Evolutionary conservation across 2,797 vertebrate species (phyloP).

Genomic region (Melanotaenia trifasciata): DNA sequence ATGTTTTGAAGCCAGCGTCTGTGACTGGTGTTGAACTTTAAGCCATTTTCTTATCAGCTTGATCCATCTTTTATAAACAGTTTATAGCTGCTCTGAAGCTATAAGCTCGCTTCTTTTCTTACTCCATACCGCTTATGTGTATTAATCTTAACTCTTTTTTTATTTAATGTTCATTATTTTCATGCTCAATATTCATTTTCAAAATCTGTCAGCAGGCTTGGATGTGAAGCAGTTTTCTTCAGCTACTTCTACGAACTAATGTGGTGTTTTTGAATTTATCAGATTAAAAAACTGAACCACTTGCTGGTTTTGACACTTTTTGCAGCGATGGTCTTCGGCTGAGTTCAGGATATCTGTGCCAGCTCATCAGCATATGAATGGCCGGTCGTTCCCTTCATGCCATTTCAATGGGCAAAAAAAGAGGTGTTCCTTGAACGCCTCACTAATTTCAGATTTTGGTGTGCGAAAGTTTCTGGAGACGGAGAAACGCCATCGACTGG

Average conservation of each 20-base stretch:
- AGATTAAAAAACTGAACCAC: background rate
- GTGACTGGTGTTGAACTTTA: background rate
- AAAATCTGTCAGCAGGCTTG: background rate
- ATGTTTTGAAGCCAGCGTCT: background rate
- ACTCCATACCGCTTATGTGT: background rate
- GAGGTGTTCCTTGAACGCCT: constrained; percentile 52
- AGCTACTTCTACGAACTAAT: too few species aligned
- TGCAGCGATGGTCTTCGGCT: constrained; percentile 34
- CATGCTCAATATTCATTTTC: background rate
- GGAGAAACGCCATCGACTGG: constrained; percentile 10
- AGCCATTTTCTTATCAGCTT: background rate
- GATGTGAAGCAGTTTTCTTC: background rate
- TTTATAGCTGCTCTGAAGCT: background rate
- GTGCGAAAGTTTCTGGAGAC: constrained; percentile 28
- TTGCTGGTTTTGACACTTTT: constrained; percentile 7
- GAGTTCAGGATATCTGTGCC: constrained; percentile 55
- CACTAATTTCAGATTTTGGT: constrained; percentile 30
- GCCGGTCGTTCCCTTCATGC: constrained; percentile 40
- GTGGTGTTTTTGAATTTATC: background rate
- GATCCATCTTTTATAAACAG: background rate
- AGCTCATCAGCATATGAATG: constrained; percentile 82
- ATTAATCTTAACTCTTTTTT: background rate
- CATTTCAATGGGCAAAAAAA: constrained; percentile 36
- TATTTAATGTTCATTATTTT: background rate
- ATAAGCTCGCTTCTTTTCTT: background rate